Conservation (phyloP, 2,888 invertebrate genomes). For the Eupithecia subfuscata region DNA sequence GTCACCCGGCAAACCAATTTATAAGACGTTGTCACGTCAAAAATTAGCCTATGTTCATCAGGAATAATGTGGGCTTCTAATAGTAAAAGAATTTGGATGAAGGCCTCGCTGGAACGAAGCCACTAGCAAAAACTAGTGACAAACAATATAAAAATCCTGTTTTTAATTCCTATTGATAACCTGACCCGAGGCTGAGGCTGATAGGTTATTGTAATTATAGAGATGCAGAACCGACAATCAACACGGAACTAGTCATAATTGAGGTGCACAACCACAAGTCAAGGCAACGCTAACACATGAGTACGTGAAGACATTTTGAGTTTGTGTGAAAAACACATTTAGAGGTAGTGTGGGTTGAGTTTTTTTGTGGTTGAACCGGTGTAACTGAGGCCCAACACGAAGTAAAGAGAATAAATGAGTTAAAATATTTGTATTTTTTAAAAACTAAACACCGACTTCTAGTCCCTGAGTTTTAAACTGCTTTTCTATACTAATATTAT, state of each 20-base stretch:
- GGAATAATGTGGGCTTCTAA: no score
- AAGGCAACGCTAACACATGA: slow-evolving; percentile 14
- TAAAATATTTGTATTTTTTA: no score
- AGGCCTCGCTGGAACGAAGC: neutral
- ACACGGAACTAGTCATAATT: slow-evolving; percentile 30
- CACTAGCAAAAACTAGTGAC: neutral
- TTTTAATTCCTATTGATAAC: slow-evolving; percentile 10
- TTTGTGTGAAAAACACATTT: neutral
- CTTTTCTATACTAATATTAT: no score
- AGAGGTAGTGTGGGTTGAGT: neutral
- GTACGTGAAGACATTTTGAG: neutral
- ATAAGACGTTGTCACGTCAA: no score
- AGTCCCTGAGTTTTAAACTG: no score
- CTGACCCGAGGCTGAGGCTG: neutral
- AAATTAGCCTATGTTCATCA: no score
- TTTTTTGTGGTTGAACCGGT: neutral
- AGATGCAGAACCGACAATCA: neutral
- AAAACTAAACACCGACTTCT: no score
- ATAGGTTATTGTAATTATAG: slow-evolving; percentile 15
- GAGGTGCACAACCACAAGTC: slow-evolving; percentile 20
- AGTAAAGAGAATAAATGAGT: neutral
- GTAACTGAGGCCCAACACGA: neutral
- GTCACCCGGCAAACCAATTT: no score
- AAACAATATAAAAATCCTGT: neutral
- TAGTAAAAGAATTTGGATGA: neutral